Base-by-base conservation (phyloP, 2,113 vertebrate species). In the Nerophis lumbriciformis region DNA sequence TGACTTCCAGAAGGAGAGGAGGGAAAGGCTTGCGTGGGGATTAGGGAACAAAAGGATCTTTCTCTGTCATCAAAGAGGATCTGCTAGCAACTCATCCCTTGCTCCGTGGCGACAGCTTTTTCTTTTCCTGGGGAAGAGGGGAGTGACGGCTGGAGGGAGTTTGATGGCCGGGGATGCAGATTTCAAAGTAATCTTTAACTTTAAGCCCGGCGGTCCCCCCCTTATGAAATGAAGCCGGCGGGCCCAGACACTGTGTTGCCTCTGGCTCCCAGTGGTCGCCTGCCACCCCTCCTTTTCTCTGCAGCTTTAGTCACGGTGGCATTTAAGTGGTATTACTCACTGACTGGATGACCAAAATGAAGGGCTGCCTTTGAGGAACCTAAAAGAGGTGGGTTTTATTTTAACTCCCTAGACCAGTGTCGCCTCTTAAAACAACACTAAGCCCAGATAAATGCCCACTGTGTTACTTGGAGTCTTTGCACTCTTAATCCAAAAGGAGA, bases 141-240 rank as follows among this genome's bases (percentile, higher is more conserved):
- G 57, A 65, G 55, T 57, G 42, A 59, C 21, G 51, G 51, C 51
- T 53, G 52, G 63, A 77, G 69, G 78, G 54, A 85, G 79, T 79
- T 73, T 84, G 69, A 72, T 71, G 84, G 71, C 16, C 11, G 69
- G 71, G 78, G 78, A 86, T 87, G 75, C 87, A 91, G 87, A 89
- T 94, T 92, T 92, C 93, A 92, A 94, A 93, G 92, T 93, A 91
- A 95, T 94, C 95, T 95, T 96, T 94, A 93, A 93, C 87, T 90
- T 85, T 90, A 89, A 92, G 85, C 89, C 89, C 85, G 63, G 70
- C 86, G 84, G 88, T 84, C 86, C 75, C 75, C 75, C 28, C 85
- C 73, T 74, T 83, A 76, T 86, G 81, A 88, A 87, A 87, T 80
- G 81, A 87, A 86, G 80, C 82, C 71, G 81, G 76, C 69, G 78